Base-by-base conservation (phyloP, 2,888 invertebrate species). In the Minunthozetes semirufus region DNA sequence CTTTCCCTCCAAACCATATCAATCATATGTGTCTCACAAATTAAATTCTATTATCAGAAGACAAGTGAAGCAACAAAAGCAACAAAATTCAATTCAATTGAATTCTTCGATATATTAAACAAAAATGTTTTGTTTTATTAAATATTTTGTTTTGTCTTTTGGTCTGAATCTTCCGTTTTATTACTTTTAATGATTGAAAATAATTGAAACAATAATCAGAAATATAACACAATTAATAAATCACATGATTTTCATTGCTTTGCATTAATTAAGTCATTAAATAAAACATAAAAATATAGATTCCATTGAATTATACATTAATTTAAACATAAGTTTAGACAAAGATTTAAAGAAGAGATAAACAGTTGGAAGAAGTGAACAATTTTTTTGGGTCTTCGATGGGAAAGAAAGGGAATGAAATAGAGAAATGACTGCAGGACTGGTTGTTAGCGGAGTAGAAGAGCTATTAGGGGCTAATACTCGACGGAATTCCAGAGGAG, bases 71-170 rank as follows among this genome's bases (percentile, higher is more conserved):
- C 27, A 68, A 68, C 22, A 70, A 48, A 33, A n/a, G n/a, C n/a
- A n/a, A n/a, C n/a, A n/a, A n/a, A n/a, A 61, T 19, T 61, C 13
- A 27, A 63, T 33, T 63, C 5, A 19, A 59, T 63, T 29, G 15
- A 61, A 25, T 33, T 48, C 48, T 70, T n/a, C 15, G 8, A 19
- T 25, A 46, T 70, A 70, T 70, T 70, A 70, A 70, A 70, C 25
- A 46, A 68, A 48, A 66, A 70, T n/a, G n/a, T n/a, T 46, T 66
- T 66, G 48, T 70, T 70, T 70, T 70, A 27, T 42, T 68, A 42
- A 63, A 42, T 68, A 68, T 25, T 38, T 29, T 17, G 1, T 66
- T 33, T 33, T 33, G 8, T 33, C 11, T 66, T 38, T 66, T 66
- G n/a, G 33, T 38, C n/a, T 1, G 8, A 66, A 17, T 33, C 22